These are phyloP conservation scores for Sander vitreus DNA, from an alignment of 2,113 vertebrate genomes.

Conservation along the genomic window DNA sequence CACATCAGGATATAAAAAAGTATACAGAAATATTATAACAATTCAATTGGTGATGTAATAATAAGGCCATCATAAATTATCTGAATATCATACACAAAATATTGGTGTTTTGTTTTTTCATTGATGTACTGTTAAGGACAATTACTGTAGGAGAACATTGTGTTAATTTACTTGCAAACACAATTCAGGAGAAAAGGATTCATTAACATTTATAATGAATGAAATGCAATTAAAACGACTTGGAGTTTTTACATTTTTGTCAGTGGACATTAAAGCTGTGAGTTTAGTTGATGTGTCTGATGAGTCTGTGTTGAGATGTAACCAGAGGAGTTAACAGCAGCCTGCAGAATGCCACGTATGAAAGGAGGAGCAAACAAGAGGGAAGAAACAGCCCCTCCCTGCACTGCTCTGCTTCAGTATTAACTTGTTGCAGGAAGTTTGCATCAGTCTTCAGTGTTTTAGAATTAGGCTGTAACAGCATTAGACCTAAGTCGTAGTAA, in stretches of 20 bases:
- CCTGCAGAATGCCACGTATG: conserved; percentile 79
- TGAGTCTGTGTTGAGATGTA: background rate
- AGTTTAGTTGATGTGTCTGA: background rate
- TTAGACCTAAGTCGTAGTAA: background rate
- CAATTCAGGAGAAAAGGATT: background rate
- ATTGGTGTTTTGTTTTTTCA: background rate
- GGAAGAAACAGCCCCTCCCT: conserved; percentile 45
- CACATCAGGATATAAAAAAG: background rate
- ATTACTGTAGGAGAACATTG: background rate
- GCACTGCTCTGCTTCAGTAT: background rate
- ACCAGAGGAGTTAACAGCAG: conserved; percentile 13
- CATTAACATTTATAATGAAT: background rate
- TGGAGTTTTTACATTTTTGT: background rate
- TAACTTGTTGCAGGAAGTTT: conserved; percentile 31
- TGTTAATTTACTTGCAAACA: background rate
- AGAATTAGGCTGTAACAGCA: background rate
- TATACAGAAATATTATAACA: background rate
- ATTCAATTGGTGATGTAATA: background rate
- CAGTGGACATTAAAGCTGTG: background rate
- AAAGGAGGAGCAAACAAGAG: conserved; percentile 72
- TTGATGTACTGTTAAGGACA: background rate
- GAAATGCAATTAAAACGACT: background rate
- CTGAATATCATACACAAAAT: background rate
- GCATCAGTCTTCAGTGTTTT: conserved; percentile 45
- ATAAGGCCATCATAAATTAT: background rate